Percentiles rank a stretch among this genome's conserved stretches.
phyloP scores from a whole-genome alignment of 2,888 invertebrate species.

The Leptinotarsa juncta region DNA sequence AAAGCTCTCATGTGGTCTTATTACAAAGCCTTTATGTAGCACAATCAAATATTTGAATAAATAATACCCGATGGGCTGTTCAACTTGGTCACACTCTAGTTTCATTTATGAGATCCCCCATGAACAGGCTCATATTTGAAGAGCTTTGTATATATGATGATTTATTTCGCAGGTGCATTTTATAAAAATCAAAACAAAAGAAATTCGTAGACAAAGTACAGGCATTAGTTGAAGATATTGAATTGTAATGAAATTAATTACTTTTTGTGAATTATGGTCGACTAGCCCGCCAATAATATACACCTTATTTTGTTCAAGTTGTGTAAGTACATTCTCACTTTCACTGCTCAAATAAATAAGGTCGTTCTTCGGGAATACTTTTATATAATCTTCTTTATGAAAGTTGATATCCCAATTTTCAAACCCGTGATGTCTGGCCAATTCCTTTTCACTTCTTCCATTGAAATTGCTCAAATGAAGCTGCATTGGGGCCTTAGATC shows the following conservation, averaged over 20 bases:
- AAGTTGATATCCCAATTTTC: constrained; percentile 92
- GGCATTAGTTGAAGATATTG: no score
- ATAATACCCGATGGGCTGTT: no score
- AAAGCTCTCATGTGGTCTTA: no score
- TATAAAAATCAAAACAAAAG: no score
- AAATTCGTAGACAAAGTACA: no score
- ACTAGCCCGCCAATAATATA: constrained; percentile 98
- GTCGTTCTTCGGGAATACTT: constrained; percentile 80
- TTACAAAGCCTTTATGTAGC: no score
- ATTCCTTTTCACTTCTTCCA: constrained; percentile 78
- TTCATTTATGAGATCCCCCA: no score
- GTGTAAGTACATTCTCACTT: constrained; percentile 85
- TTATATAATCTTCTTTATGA: constrained; percentile 74
- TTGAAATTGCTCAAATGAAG: constrained; percentile 85
- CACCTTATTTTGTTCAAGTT: constrained; percentile 79
- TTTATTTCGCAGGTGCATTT: no score
- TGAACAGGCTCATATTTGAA: no score
- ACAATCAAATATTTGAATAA: no score
- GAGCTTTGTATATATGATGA: no score
- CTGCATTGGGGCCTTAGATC: constrained; percentile 82
- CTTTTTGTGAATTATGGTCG: constrained; percentile 96
- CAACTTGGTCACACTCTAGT: no score
- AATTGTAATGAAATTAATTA: constrained; percentile 53
- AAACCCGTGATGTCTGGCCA: constrained; percentile 87
- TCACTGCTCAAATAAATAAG: constrained; percentile 94